Evolutionary conservation across 2,113 vertebrate genomes (phyloP).

Genomic region (Bagarius yarrelli): DNA sequence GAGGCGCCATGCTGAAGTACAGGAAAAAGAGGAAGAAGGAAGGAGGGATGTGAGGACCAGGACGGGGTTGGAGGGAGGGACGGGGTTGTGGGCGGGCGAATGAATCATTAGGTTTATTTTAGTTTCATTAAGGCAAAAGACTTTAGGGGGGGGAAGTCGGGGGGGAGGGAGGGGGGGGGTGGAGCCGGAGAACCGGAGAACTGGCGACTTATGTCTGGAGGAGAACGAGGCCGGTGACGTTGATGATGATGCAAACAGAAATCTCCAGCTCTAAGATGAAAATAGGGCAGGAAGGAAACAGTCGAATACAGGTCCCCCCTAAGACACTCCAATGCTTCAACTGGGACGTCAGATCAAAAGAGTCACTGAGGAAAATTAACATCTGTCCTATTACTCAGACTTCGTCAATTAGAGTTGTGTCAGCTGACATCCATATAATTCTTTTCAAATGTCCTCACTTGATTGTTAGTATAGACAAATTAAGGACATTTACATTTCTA

Average conservation of each 20-base stretch:
- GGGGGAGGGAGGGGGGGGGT: constrained; percentile 17
- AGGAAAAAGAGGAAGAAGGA: constrained; percentile 23
- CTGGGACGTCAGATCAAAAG: too few species aligned
- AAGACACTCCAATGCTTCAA: neutral
- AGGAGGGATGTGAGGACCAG: constrained; percentile 6
- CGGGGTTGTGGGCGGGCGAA: constrained; percentile 25
- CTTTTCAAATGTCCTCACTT: too few species aligned
- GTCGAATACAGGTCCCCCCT: neutral
- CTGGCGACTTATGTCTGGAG: constrained; percentile 24
- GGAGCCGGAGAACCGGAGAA: constrained; percentile 20
- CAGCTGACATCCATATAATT: too few species aligned
- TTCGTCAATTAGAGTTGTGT: too few species aligned
- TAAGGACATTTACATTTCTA: too few species aligned
- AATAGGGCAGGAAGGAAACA: constrained; percentile 13
- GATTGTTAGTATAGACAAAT: too few species aligned
- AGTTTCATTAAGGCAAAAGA: constrained; percentile 49
- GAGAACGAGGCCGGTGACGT: constrained; percentile 40
- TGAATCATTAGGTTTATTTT: constrained; percentile 67
- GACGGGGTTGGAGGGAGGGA: constrained; percentile 7
- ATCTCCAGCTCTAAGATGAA: constrained; percentile 33
- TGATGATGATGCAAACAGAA: constrained; percentile 22
- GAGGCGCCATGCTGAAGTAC: constrained; percentile 33
- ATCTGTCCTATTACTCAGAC: too few species aligned
- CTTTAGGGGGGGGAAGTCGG: constrained; percentile 41
- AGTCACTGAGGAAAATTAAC: too few species aligned